Percentiles rank a stretch among this genome's conserved stretches.
Evolutionary conservation across 2,888 invertebrate genomes (phyloP).

Genomic region (Rhingia rostrata): DNA sequence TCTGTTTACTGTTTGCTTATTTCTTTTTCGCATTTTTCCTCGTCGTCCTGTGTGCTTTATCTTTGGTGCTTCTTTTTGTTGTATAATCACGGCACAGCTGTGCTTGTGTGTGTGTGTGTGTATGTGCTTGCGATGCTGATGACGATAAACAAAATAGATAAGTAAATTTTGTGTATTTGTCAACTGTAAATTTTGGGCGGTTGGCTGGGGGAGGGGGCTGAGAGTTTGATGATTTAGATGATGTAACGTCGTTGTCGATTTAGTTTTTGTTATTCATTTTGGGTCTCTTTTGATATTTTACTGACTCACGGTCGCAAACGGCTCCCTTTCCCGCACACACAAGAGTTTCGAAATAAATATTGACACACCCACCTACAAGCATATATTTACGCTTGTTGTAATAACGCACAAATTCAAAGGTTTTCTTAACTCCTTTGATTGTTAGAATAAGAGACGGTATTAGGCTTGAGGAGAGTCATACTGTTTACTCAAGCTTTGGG

Average conservation of each 20-base stretch:
- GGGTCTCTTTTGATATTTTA: conserved; percentile 33
- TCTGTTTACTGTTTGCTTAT: conserved; percentile 48
- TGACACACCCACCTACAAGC: conserved; percentile 21
- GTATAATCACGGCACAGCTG: conserved; percentile 53
- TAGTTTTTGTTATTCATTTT: conserved; percentile 47
- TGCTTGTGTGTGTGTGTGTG: not conserved
- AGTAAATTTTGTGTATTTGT: conserved; percentile 53
- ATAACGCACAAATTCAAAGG: conserved; percentile 15
- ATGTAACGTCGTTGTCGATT: conserved; percentile 19
- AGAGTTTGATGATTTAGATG: conserved; percentile 18
- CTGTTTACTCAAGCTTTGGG: not conserved
- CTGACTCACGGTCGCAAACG: conserved; percentile 14
- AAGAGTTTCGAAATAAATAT: conserved; percentile 9
- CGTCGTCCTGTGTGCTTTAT: conserved; percentile 13
- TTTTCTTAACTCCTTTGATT: conserved; percentile 27
- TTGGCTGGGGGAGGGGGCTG: not conserved
- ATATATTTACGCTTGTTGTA: conserved; percentile 36
- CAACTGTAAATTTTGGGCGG: conserved; percentile 12
- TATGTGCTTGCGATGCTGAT: conserved; percentile 26
- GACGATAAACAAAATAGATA: conserved; percentile 63
- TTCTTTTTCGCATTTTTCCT: conserved; percentile 51
- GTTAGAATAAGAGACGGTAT: not conserved
- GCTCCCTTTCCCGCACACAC: not conserved
- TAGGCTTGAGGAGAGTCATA: not conserved
- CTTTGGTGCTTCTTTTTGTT: conserved; percentile 35